phyloP scores from a whole-genome alignment of 2,113 vertebrate species.

The Dromiciops gliroides region DNA sequence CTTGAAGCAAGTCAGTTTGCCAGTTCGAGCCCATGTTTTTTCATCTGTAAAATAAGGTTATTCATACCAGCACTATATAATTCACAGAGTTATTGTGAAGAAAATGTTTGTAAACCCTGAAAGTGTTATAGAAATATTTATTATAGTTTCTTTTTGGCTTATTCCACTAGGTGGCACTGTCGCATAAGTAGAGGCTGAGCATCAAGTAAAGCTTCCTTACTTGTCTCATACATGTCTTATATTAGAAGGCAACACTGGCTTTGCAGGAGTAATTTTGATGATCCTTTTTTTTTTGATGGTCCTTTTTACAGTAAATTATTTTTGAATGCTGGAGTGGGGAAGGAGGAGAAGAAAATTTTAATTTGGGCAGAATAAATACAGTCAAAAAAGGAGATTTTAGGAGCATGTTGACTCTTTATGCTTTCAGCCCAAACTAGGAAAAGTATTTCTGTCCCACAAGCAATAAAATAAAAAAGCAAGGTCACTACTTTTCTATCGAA shows the following conservation, averaged over 20 bases:
- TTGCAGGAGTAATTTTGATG: background rate
- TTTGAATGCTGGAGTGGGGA: background rate
- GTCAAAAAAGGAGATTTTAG: background rate
- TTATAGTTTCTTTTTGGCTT: background rate
- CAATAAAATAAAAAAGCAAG: background rate
- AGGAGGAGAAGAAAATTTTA: background rate
- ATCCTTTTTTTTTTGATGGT: background rate
- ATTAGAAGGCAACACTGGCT: no score
- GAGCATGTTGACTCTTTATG: no score
- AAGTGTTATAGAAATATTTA: background rate
- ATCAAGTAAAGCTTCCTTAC: background rate
- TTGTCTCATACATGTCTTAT: background rate
- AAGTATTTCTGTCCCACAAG: background rate
- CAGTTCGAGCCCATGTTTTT: background rate
- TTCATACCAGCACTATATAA: background rate
- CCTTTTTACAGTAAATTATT: background rate
- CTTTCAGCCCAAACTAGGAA: background rate
- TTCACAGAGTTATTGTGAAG: background rate
- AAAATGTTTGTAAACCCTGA: background rate
- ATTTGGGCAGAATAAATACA: background rate
- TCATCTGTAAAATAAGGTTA: background rate
- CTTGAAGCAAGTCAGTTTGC: background rate
- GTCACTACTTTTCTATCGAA: background rate
- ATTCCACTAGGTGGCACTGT: background rate
- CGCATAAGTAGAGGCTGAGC: background rate